phyloP scores from a whole-genome alignment of 2,113 vertebrate genomes.

The Setophaga petechia region DNA sequence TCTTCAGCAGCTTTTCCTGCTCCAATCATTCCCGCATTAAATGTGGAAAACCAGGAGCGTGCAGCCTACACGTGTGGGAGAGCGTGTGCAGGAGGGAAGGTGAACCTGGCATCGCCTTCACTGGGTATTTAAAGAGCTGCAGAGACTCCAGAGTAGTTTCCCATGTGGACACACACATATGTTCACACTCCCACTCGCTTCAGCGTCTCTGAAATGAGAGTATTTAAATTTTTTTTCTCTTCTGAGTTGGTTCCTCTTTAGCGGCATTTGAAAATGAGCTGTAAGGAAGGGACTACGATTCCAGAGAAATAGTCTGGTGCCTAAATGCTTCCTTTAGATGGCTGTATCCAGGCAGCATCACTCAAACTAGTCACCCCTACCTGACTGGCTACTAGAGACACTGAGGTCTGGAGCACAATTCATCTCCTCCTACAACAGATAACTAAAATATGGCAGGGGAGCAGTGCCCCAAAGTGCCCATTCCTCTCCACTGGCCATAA shows the following conservation, averaged over 20 bases:
- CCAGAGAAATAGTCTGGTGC: background rate
- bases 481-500: background rate
- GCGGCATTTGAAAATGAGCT: background rate
- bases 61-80: background rate
- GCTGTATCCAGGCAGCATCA: background rate
- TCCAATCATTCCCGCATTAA: background rate
- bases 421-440: background rate
- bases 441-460: background rate
- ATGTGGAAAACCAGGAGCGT: background rate
- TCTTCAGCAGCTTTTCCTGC: background rate
- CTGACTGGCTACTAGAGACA: background rate
- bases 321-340: background rate
- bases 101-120: background rate
- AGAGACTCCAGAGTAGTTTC: constrained; percentile 36
- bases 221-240: background rate
- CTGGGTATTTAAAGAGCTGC: constrained; percentile 35
- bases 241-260: background rate
- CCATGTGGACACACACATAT: constrained; percentile 44
- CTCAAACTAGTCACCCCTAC: background rate
- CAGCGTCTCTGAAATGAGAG: background rate
- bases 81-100: background rate
- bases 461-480: background rate
- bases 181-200: constrained; percentile 58
- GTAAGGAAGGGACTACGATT: background rate
- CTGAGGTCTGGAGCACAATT: background rate